phyloP scores from a whole-genome alignment of 2,797 vertebrate species.

The Cynodonichthys magdalenae region DNA sequence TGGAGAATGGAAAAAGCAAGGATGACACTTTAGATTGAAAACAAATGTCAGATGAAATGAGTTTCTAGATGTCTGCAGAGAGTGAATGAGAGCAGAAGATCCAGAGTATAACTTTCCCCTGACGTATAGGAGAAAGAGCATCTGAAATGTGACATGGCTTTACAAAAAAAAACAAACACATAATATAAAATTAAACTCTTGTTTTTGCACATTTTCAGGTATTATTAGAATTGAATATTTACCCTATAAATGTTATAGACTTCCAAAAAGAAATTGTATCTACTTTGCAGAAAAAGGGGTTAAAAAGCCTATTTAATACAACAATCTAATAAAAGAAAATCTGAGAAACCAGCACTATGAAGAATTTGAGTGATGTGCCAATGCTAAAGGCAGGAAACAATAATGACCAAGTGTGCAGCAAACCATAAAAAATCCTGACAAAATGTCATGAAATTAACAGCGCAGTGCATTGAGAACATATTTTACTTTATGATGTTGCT shows the following conservation, averaged over 20 bases:
- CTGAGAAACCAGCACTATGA: neutral
- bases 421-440: neutral
- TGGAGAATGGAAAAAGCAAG: conserved; percentile 73
- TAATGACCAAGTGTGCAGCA: neutral
- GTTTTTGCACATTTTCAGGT: neutral
- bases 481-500: neutral
- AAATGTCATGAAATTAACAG: neutral
- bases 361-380: neutral
- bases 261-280: too few species aligned
- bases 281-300: neutral
- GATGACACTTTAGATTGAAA: conserved; percentile 79
- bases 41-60: conserved; percentile 81
- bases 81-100: conserved; percentile 21
- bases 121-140: neutral
- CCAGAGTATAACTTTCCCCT: conserved; percentile 4
- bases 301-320: neutral
- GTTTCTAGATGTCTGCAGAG: conserved; percentile 40
- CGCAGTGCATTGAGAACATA: neutral
- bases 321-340: neutral
- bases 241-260: too few species aligned
- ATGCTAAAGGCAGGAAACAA: neutral
- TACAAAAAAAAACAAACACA: neutral
- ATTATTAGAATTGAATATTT: too few species aligned
- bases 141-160: neutral
- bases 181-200: neutral